phyloP scores from a whole-genome alignment of 2,113 vertebrate genomes.

The Bucco capensis region DNA sequence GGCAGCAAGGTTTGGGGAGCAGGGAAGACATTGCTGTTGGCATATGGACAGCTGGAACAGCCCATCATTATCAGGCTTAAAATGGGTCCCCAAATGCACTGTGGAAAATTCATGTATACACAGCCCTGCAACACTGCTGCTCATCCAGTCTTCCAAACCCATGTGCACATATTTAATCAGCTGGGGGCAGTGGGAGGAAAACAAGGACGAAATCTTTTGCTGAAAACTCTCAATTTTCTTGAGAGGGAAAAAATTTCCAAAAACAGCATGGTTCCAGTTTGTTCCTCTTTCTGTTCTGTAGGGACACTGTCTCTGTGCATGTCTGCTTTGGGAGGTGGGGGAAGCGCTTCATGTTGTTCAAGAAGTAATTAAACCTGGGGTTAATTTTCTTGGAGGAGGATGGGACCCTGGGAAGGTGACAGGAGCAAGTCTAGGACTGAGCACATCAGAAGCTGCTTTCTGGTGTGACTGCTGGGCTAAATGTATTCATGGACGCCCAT shows the following conservation, averaged over 20 bases:
- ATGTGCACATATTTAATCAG: neutral
- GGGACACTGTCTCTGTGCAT: fast-evolving
- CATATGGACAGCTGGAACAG: neutral
- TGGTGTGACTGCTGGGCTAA: constrained; percentile 20
- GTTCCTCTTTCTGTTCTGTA: neutral
- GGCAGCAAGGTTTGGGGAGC: neutral
- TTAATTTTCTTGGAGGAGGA: constrained; percentile 8
- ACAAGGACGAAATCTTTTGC: neutral
- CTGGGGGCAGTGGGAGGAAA: fast-evolving
- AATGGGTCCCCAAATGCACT: neutral
- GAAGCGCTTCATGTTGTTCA: neutral
- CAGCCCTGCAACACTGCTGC: neutral
- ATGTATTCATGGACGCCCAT: neutral
- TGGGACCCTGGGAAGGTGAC: constrained; percentile 16
- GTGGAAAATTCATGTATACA: fast-evolving
- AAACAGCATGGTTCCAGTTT: neutral
- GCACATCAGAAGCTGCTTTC: constrained; percentile 31
- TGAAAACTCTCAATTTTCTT: neutral
- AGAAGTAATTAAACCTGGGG: constrained; percentile 14
- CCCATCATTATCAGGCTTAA: neutral
- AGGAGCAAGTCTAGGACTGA: neutral
- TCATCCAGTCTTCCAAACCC: neutral
- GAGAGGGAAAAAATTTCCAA: neutral
- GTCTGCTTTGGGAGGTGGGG: neutral
- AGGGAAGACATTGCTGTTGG: neutral